These are phyloP conservation scores for Rhodinocichla rosea DNA, from an alignment of 2,113 vertebrate genomes.

Conservation along the genomic window DNA sequence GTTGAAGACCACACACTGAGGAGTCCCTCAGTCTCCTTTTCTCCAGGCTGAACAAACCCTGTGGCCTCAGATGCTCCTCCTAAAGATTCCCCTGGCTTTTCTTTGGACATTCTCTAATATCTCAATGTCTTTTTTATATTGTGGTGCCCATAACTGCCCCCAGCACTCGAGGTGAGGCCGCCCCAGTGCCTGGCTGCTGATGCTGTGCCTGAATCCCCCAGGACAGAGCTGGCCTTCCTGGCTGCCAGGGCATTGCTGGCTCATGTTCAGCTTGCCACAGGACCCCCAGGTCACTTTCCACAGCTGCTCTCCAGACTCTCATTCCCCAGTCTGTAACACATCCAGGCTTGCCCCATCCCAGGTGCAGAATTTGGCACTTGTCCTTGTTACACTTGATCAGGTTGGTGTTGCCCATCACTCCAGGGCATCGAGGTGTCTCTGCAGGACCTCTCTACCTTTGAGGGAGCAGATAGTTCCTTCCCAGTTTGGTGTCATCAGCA, in stretches of 20 bases:
- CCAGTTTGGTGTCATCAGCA: not conserved
- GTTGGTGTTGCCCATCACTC: not conserved
- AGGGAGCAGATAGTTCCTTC: not conserved
- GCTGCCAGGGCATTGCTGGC: not conserved
- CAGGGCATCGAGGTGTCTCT: not conserved
- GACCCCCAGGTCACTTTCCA: accelerated
- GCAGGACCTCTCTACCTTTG: not conserved
- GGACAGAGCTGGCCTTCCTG: not conserved
- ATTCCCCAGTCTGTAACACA: too few species aligned
- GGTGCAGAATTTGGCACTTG: not conserved
- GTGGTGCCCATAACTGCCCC: not conserved
- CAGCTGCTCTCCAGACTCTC: not conserved
- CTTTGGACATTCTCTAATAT: not conserved
- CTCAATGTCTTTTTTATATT: not conserved
- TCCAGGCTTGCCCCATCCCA: not conserved
- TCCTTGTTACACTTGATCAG: too few species aligned
- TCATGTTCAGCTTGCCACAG: not conserved
- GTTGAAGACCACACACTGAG: too few species aligned
- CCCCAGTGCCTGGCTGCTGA: accelerated
- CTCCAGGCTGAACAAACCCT: not conserved
- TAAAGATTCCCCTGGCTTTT: too few species aligned
- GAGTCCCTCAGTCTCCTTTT: not conserved
- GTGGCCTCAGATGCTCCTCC: not conserved
- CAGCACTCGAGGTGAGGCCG: accelerated
- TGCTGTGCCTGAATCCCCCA: not conserved